These are phyloP conservation scores for Chlorodrepanis virens DNA, from an alignment of 2,113 vertebrate species.

Conservation along the genomic window DNA sequence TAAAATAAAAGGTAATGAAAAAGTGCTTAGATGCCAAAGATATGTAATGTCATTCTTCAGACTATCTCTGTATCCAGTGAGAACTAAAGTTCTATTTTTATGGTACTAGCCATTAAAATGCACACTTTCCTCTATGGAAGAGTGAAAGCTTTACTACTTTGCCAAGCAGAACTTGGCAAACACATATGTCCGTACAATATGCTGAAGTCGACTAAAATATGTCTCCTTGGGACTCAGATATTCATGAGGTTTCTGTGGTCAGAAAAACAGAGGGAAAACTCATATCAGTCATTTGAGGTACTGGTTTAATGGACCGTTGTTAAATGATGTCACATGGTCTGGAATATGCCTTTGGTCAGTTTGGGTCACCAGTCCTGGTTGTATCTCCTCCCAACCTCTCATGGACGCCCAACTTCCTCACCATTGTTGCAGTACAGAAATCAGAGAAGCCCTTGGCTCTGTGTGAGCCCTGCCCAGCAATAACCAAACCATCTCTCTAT, in stretches of 20 bases:
- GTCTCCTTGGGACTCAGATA: not conserved
- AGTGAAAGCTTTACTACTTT: not conserved
- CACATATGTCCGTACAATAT: not conserved
- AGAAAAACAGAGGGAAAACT: not conserved
- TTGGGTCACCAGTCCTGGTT: not conserved
- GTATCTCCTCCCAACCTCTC: rapidly evolving
- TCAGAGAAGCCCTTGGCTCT: not conserved
- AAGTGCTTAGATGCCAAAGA: not conserved
- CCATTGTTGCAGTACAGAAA: rapidly evolving
- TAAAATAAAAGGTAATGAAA: conserved; percentile 19
- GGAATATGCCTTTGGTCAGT: not conserved
- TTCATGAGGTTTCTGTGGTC: not conserved
- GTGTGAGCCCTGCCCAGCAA: not conserved
- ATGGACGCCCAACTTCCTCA: rapidly evolving
- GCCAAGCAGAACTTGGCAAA: not conserved
- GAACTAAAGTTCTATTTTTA: not conserved
- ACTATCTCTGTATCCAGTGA: not conserved
- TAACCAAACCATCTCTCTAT: not conserved
- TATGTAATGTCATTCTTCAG: not conserved
- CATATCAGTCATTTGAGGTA: not conserved
- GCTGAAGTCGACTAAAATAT: not conserved
- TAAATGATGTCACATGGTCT: not conserved
- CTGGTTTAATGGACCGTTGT: not conserved
- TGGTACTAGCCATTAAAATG: not conserved
- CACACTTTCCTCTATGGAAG: not conserved